Conservation (phyloP, 2,888 invertebrate species). For the Hemistola chrysoprasaria region DNA sequence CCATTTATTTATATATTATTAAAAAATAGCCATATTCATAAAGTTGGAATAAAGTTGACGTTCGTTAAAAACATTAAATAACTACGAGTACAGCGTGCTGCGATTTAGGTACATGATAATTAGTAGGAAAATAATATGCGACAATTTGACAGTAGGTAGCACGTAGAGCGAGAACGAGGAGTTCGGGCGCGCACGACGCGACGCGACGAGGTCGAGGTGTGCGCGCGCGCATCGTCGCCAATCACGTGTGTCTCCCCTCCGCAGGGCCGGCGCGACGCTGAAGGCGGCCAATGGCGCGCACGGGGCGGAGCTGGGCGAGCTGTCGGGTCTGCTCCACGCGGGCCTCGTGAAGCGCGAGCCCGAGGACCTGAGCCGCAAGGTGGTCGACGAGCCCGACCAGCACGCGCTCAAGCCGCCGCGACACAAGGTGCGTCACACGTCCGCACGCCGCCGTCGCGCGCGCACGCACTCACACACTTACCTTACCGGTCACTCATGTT, state of each 20-base stretch:
- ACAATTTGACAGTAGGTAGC: conserved; percentile 49
- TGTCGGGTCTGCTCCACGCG: conserved; percentile 83
- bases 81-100: conserved; percentile 21
- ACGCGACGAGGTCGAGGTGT: conserved; percentile 47
- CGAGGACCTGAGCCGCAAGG: conserved; percentile 89
- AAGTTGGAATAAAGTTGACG: neutral
- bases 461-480: conserved; percentile 79
- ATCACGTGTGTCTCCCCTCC: conserved; percentile 81
- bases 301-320: conserved; percentile 86
- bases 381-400: conserved; percentile 83
- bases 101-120: conserved; percentile 49
- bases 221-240: conserved; percentile 72
- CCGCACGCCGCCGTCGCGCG: conserved; percentile 79
- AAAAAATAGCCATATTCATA: too few relatives aligned
- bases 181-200: too few relatives aligned
- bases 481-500: conserved; percentile 80
- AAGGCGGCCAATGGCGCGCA: conserved; percentile 86
- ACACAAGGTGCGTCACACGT: conserved; percentile 85
- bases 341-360: conserved; percentile 91
- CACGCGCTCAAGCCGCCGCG: conserved; percentile 84
- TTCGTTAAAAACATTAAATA: conserved; percentile 29
- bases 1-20: too few relatives aligned
- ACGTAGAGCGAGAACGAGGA: conserved; percentile 54
- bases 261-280: conserved; percentile 83
- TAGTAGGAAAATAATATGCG: conserved; percentile 41